Evolutionary conservation across 2,113 vertebrate species (phyloP).

Genomic region (Pluvianellus socialis): DNA sequence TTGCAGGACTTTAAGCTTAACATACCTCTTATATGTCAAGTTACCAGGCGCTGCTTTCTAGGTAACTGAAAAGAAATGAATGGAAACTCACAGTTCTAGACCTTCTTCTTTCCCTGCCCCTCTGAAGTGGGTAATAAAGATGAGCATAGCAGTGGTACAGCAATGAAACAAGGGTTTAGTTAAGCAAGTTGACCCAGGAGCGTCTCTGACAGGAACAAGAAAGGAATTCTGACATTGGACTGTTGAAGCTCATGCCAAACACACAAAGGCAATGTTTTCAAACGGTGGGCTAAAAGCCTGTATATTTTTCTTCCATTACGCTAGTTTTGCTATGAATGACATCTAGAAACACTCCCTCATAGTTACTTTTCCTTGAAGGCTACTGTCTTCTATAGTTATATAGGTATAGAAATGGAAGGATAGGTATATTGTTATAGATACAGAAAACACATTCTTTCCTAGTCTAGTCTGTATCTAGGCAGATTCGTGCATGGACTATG

Average conservation of each 20-base stretch:
- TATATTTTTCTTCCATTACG: background rate
- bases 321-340: background rate
- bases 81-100: background rate
- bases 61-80: background rate
- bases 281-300: background rate
- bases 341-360: background rate
- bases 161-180: background rate
- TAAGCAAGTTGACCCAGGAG: background rate
- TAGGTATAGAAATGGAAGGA: background rate
- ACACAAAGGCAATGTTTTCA: background rate
- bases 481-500: background rate
- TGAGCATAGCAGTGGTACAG: background rate
- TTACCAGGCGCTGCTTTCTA: background rate
- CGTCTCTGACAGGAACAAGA: background rate
- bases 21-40: background rate
- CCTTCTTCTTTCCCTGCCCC: background rate
- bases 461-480: background rate
- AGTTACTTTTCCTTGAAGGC: background rate
- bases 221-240: background rate
- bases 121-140: background rate
- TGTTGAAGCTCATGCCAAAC: background rate
- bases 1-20: slow-evolving; percentile 8
- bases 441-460: background rate
- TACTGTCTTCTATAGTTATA: background rate
- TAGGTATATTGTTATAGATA: background rate